Evolutionary conservation across 2,888 invertebrate species (phyloP), one percentile per base, ranked within the genome.

Genomic region (Hydraecia micacea): DNA sequence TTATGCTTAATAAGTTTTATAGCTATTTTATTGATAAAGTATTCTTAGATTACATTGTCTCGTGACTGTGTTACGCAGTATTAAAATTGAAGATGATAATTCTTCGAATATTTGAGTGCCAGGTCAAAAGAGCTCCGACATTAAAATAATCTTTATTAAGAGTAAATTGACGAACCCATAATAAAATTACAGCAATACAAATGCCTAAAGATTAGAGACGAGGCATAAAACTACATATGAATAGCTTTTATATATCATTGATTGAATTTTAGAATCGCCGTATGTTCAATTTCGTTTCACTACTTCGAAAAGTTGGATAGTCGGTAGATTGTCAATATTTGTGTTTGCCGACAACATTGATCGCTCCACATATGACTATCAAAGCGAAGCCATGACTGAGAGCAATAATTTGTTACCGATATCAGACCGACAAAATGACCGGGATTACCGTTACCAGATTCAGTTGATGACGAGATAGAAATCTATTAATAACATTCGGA

Each of bases 401-500:
- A 91, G 90, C 89, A 94, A 94, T 95, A 96, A 96, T 96, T 96
- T 96, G 96, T 96, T 94, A 95, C 92, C 92, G 92, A 95, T 95
- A 94, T 90, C 85, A 89, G 90, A 90, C 93, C 92, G 94, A 94
- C 93, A 93, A 95, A 95, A 94, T 94, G 93, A 94, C 92, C 89
- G 92, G 89, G 92, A 93, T 94, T 94, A 95, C 95, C 94, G 96
- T 95, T 95, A 95, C 93, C 91, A 94, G 95, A 94, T 95, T 94
- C 95, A 94, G 93, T 94, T 95, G 95, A 96, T 96, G 95, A 95
- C 94, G 93, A 95, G 96, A 96, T 96, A 96, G 91, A 94, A 94
- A 97, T 97, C 96, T 96, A 96, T 96, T 96, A 96, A 96, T 97
- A 96, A 96, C 94, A 95, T 96, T 96, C 95, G 94, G 93, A 91